These are phyloP conservation scores for Calonectris borealis DNA, from an alignment of 2,113 vertebrate genomes.

Conservation along the genomic window DNA sequence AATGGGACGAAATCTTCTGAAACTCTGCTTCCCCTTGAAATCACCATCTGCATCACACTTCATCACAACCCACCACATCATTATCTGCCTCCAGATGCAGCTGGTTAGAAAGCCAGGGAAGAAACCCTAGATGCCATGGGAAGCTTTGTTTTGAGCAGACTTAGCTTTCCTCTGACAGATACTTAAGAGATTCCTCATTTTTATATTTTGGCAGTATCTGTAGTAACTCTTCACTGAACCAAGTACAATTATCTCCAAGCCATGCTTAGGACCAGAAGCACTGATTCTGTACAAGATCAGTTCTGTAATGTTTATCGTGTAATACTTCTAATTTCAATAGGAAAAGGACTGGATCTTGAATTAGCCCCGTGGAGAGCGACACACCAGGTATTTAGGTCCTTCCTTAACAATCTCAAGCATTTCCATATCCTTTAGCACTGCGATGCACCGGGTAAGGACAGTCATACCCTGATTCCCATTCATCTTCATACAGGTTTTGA, in stretches of 20 bases:
- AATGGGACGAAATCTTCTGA: neutral
- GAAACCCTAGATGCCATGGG: neutral
- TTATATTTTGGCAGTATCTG: neutral
- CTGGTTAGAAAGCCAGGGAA: neutral
- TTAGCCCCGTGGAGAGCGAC: neutral
- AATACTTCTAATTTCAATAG: neutral
- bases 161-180: neutral
- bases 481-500: neutral
- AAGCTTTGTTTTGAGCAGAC: neutral
- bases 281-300: neutral
- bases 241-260: neutral
- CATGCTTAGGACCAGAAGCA: neutral
- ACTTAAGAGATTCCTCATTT: neutral
- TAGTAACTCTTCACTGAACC: neutral
- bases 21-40: neutral
- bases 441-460: neutral
- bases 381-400: neutral
- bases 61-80: neutral
- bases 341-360: neutral
- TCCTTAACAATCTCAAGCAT: neutral
- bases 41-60: neutral
- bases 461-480: neutral
- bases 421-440: neutral
- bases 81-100: neutral
- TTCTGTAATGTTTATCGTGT: neutral